Conservation (phyloP, 2,113 vertebrate genomes). For the Dasyurus viverrinus region DNA sequence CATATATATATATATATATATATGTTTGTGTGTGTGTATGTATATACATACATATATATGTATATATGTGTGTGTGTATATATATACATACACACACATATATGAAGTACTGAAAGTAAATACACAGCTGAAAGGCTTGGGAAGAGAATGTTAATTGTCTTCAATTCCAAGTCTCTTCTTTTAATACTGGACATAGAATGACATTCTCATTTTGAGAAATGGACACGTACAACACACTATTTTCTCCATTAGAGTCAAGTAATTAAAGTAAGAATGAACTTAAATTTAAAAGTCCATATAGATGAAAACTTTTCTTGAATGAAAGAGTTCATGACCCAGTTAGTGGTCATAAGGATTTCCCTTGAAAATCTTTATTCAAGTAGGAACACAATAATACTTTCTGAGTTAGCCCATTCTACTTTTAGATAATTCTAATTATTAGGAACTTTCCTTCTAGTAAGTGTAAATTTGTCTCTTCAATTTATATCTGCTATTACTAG, state of each 20-base stretch:
- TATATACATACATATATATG: too few species aligned
- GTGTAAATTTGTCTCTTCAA: not conserved
- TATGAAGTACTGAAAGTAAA: not conserved
- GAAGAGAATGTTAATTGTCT: not conserved
- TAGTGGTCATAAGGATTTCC: not conserved
- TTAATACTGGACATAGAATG: not conserved
- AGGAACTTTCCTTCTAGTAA: not conserved
- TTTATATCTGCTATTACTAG: too few species aligned
- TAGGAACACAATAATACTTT: not conserved
- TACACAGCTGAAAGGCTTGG: not conserved
- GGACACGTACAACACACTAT: constrained; percentile 1
- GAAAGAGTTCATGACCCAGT: not conserved
- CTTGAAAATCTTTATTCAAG: not conserved
- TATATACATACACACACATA: too few species aligned
- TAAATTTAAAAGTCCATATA: not conserved
- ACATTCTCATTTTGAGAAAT: constrained; percentile 36
- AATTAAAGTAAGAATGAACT: not conserved
- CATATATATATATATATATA: too few species aligned
- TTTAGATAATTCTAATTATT: not conserved
- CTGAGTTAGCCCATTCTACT: not conserved
- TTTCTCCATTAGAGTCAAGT: not conserved
- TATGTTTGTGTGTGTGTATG: too few species aligned
- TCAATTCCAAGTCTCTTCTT: not conserved
- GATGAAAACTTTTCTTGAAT: not conserved
- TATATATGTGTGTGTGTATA: too few species aligned